Percentiles rank a stretch among this genome's conserved stretches.
phyloP scores from a whole-genome alignment of 2,888 invertebrate genomes.

The Leptinotarsa haldemani region DNA sequence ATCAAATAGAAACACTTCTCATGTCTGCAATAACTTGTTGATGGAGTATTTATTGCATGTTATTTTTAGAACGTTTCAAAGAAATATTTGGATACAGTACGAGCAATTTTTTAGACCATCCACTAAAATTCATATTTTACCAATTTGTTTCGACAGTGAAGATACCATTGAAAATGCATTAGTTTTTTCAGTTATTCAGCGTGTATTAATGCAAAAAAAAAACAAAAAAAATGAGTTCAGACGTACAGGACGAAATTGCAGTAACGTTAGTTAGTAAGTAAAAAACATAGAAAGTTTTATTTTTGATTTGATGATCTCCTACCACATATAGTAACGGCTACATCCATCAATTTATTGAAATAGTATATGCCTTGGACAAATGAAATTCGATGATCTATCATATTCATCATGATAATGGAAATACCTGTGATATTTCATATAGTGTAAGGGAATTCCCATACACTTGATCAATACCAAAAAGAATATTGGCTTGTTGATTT shows the following conservation, averaged over 20 bases:
- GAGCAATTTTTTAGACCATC: background rate
- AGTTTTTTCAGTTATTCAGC: no score
- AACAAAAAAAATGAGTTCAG: no score
- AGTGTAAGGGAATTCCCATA: background rate
- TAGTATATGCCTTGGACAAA: background rate
- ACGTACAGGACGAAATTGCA: no score
- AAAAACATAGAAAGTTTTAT: no score
- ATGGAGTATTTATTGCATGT: background rate
- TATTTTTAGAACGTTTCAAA: background rate
- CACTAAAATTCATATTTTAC: background rate
- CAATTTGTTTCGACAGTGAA: background rate
- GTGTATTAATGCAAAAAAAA: no score
- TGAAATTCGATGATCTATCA: background rate
- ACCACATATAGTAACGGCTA: no score
- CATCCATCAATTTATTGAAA: no score
- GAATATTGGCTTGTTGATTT: background rate
- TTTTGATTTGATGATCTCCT: no score
- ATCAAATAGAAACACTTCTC: constrained; percentile 2
- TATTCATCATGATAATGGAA: background rate
- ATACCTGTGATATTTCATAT: background rate
- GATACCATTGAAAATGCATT: no score
- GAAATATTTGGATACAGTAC: background rate
- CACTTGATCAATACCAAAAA: background rate
- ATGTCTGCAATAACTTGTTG: background rate
- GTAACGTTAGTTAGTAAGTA: no score